A percentile compares a stretch with the other conserved stretches of the same genome.
Evolutionary conservation across 2,888 invertebrate species (phyloP).

Genomic region (Epicampocera succincta): DNA sequence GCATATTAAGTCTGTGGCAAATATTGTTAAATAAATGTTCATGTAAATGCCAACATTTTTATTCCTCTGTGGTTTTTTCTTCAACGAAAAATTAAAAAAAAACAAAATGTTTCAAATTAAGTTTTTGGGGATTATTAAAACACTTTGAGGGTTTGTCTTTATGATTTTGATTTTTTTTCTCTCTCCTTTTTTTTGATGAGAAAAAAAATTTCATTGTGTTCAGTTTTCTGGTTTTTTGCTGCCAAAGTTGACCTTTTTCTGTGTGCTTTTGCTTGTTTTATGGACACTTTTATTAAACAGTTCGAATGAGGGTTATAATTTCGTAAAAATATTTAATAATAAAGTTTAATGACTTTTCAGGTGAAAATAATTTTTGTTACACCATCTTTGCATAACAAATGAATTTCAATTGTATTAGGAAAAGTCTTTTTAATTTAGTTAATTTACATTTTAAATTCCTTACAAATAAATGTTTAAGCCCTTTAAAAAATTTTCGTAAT

Average conservation of each 20-base stretch:
- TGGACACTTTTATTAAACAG: too few species aligned
- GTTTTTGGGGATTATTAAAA: constrained; percentile 65
- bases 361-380: too few species aligned
- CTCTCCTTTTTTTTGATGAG: background rate
- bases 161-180: constrained; percentile 26
- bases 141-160: constrained; percentile 44
- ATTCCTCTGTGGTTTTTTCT: constrained; percentile 47
- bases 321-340: too few species aligned
- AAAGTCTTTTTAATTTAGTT: too few species aligned
- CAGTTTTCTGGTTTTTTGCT: background rate
- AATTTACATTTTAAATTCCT: too few species aligned
- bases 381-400: too few species aligned
- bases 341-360: too few species aligned
- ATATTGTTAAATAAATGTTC: constrained; percentile 51
- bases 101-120: constrained; percentile 66
- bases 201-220: constrained; percentile 9
- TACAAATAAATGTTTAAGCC: too few species aligned
- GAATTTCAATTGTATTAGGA: too few species aligned
- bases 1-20: constrained; percentile 41
- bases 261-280: background rate
- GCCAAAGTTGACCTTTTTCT: background rate
- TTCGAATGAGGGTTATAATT: too few species aligned
- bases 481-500: too few species aligned
- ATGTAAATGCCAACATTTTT: constrained; percentile 37
- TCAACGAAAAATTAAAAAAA: constrained; percentile 33